phyloP scores from a whole-genome alignment of 64 coral and sea anemone genomes.

The Catalaphyllia jardinei region DNA sequence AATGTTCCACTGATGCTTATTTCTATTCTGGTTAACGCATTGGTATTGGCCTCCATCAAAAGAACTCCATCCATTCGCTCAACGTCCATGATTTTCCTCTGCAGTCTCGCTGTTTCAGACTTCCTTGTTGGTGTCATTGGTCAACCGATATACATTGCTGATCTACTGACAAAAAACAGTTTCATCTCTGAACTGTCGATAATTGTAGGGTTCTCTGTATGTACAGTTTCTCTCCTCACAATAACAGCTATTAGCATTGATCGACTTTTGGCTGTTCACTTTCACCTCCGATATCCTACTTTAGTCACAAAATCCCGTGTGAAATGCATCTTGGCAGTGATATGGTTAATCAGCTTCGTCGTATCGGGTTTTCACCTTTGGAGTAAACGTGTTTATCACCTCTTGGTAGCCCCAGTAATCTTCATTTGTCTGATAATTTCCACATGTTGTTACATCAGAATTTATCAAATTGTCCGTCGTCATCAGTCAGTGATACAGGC shows the following conservation, averaged over 20 bases:
- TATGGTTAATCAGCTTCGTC: slow-evolving; percentile 35
- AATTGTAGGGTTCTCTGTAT: slow-evolving; percentile 25
- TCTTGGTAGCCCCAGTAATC: not conserved
- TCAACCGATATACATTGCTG: slow-evolving; percentile 21
- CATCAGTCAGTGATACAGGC: slow-evolving; percentile 46
- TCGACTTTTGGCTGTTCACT: slow-evolving; percentile 43
- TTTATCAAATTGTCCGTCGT: slow-evolving; percentile 34
- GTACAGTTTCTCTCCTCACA: slow-evolving; percentile 48
- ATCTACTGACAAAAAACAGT: not conserved
- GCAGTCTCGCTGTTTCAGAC: slow-evolving; percentile 45
- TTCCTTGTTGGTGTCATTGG: slow-evolving; percentile 38
- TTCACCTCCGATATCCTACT: slow-evolving; percentile 15
- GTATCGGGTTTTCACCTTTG: slow-evolving; percentile 25
- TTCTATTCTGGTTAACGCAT: slow-evolving; percentile 32
- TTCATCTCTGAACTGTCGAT: not conserved
- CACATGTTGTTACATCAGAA: slow-evolving; percentile 25
- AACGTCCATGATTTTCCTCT: slow-evolving; percentile 6
- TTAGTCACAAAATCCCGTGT: slow-evolving; percentile 14
- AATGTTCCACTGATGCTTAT: slow-evolving; percentile 24
- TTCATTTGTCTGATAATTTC: not conserved
- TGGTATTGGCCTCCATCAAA: not conserved
- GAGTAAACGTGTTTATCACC: not conserved
- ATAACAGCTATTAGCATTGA: slow-evolving; percentile 42
- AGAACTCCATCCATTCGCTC: slow-evolving; percentile 16
- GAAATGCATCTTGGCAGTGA: not conserved